These are phyloP conservation scores for Virgularia gustaviana DNA, from an alignment of 92 coral and sea anemone species.

Conservation along the genomic window DNA sequence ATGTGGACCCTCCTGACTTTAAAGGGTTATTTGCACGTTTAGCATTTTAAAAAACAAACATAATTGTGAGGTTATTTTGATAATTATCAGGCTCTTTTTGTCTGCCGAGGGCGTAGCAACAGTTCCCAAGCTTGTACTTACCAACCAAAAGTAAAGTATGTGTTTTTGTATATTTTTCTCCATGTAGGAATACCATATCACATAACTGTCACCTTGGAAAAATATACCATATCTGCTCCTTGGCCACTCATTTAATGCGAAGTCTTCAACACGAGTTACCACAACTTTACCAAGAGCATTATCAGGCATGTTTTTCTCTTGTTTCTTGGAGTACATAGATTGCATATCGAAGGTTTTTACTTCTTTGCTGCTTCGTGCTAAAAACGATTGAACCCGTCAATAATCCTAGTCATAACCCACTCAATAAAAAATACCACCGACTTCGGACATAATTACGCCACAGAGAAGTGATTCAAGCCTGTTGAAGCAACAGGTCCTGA, in stretches of 20 bases:
- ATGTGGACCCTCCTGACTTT: no score
- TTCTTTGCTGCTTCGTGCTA: slow-evolving; percentile 23
- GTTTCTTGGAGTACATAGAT: slow-evolving; percentile 40
- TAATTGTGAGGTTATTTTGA: no score
- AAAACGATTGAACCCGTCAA: no score
- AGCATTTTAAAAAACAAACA: no score
- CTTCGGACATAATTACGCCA: no score
- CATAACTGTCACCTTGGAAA: slow-evolving; percentile 77
- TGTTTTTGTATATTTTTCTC: slow-evolving; percentile 34
- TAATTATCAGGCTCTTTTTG: no score
- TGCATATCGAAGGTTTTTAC: slow-evolving; percentile 60
- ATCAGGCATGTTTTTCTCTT: slow-evolving; percentile 48
- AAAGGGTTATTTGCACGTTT: no score
- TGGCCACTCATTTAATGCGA: slow-evolving; percentile 42
- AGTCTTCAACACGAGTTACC: slow-evolving; percentile 52
- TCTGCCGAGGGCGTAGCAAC: no score
- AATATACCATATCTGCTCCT: slow-evolving; percentile 51
- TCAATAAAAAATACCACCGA: no score
- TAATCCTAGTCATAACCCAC: no score
- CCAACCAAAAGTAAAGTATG: slow-evolving; percentile 86
- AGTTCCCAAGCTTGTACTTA: slow-evolving; percentile 42
- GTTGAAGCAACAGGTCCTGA: no score
- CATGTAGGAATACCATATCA: slow-evolving; percentile 62
- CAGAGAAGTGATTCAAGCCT: no score
- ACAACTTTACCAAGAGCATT: slow-evolving; percentile 50